phyloP scores from a whole-genome alignment of 2,888 invertebrate genomes.

The Microdon myrmicae region DNA sequence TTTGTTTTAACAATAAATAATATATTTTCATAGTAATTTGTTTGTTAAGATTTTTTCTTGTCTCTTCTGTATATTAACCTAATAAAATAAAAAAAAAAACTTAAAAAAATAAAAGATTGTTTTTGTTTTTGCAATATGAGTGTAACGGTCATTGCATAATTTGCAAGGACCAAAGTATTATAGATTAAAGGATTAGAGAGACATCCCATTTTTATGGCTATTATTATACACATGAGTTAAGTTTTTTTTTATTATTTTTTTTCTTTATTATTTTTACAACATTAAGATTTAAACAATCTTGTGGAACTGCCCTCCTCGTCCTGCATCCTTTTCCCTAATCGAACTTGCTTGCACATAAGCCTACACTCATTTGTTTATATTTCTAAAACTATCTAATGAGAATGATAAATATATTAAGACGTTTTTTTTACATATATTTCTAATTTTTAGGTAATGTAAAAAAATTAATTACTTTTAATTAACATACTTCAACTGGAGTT shows the following conservation, averaged over 20 bases:
- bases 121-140: slow-evolving; percentile 5
- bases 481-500: slow-evolving; percentile 21
- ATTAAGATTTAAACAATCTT: too few relatives aligned
- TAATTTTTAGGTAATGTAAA: slow-evolving; percentile 31
- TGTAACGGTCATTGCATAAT: slow-evolving; percentile 22
- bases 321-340: slow-evolving; percentile 9
- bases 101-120: slow-evolving; percentile 23
- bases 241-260: too few relatives aligned
- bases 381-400: slow-evolving; percentile 30
- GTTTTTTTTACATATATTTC: slow-evolving; percentile 18
- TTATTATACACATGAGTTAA: slow-evolving; percentile 47
- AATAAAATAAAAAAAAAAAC: too few relatives aligned
- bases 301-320: slow-evolving; percentile 32
- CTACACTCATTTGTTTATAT: slow-evolving; percentile 26
- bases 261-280: slow-evolving; percentile 25
- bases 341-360: slow-evolving; percentile 3
- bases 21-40: slow-evolving; percentile 19
- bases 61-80: too few relatives aligned
- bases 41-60: slow-evolving; percentile 13
- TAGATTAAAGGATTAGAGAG: slow-evolving; percentile 37
- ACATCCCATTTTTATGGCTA: slow-evolving; percentile 25
- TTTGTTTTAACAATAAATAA: slow-evolving; percentile 43
- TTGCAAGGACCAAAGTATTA: slow-evolving; percentile 27
- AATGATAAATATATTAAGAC: slow-evolving; percentile 11
- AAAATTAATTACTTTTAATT: slow-evolving; percentile 29